These are phyloP conservation scores for Eretmochelys imbricata DNA, from an alignment of 2,113 vertebrate genomes.

Conservation along the genomic window DNA sequence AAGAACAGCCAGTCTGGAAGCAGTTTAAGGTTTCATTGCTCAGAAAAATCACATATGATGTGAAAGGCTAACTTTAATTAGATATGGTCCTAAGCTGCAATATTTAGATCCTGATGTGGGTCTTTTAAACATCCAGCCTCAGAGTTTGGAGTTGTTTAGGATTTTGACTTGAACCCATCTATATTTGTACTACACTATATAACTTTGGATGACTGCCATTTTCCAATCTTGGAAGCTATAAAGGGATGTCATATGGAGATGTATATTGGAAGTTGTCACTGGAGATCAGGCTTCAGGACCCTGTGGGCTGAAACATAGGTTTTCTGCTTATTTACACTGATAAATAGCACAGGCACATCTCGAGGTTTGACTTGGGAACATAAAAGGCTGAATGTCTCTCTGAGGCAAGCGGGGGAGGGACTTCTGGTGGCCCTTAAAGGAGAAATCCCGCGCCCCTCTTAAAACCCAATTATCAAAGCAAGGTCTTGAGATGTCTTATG, in stretches of 20 bases:
- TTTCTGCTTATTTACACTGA: conserved; percentile 37
- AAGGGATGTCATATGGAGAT: background rate
- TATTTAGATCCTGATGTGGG: background rate
- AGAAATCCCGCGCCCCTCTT: background rate
- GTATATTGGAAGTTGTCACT: background rate
- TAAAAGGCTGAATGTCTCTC: background rate
- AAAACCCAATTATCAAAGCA: background rate
- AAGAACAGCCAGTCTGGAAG: background rate
- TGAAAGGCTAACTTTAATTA: background rate
- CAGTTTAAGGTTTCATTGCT: background rate
- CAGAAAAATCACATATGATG: background rate
- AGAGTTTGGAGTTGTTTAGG: background rate
- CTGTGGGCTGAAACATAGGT: background rate
- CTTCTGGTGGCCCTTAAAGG: background rate
- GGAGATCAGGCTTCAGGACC: background rate
- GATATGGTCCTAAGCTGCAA: background rate
- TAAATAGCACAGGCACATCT: conserved; percentile 19
- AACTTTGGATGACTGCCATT: background rate
- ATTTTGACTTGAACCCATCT: background rate
- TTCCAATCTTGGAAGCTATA: background rate
- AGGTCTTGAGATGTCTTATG: rapidly evolving
- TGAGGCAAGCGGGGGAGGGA: background rate
- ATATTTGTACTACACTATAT: background rate
- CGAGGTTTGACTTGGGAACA: background rate
- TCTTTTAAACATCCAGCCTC: background rate